Evolutionary conservation across 1,140 invertebrate species (phyloP), one percentile per base, ranked within the genome.

Genomic region (Lepeophtheirus salmonis): DNA sequence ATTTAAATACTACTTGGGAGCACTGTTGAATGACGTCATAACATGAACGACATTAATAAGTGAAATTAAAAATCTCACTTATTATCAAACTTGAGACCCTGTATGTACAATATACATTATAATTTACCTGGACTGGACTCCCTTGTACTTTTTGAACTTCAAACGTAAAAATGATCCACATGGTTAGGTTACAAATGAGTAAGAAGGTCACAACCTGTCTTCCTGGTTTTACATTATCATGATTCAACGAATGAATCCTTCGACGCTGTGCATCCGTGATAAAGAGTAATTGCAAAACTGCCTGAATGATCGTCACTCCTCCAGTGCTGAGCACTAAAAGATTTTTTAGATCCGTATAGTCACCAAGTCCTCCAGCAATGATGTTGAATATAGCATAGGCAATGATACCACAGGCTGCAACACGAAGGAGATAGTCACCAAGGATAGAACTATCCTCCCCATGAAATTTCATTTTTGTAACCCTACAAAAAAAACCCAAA

Each of bases 81-180:
- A n/a, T n/a, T n/a, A n/a, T n/a, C n/a, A n/a, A n/a, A n/a, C n/a
- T n/a, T n/a, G n/a, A n/a, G n/a, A n/a, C n/a, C n/a, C n/a, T n/a
- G n/a, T n/a, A n/a, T n/a, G n/a, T n/a, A n/a, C n/a, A n/a, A n/a
- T n/a, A n/a, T n/a, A n/a, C n/a, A n/a, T n/a, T n/a, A n/a, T n/a
- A n/a, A 2, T 3, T 56, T 56, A 72, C 70, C 67, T 71, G 70
- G 25, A 90, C 86, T 62, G 86, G 87, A 73, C 89, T 89, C 62
- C 83, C 84, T 66, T 83, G 80, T 57, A 89, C 86, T 74, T 89
- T 90, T 75, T 91, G 86, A 63, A 86, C 86, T 74, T 96, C 91
- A 70, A 97, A 94, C 25, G 90, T 96, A 70, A 90, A 89, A 67
- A 92, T 87, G 61, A 89, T 81, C 84, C 88, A 92, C 83, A 92